Evolutionary conservation across 2,113 vertebrate genomes (phyloP).

Genomic region (Chloebia gouldiae): DNA sequence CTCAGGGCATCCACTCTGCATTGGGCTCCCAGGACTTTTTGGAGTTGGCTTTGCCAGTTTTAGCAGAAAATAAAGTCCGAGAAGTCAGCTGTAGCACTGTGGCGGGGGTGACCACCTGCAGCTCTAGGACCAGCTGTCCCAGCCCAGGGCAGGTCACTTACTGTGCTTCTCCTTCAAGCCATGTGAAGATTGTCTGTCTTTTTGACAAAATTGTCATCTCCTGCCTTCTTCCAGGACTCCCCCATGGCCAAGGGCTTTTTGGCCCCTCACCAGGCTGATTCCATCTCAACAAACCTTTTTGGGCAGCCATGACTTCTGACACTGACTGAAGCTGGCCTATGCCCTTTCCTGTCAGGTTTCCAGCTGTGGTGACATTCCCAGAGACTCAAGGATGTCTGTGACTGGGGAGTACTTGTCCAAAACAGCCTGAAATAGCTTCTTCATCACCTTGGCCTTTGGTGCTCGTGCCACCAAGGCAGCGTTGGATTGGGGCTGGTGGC

Average conservation of each 20-base stretch:
- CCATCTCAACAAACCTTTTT: background rate
- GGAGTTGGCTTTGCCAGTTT: background rate
- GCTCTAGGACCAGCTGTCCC: background rate
- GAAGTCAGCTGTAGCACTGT: background rate
- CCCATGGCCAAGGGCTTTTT: background rate
- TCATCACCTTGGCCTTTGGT: background rate
- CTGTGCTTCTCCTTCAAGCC: background rate
- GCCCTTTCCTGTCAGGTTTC: background rate
- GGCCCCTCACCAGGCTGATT: background rate
- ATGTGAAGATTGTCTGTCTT: background rate
- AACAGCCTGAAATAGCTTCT: background rate
- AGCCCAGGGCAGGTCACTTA: background rate
- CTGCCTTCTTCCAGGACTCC: background rate
- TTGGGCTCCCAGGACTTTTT: background rate
- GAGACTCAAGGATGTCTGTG: background rate
- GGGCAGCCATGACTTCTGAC: background rate
- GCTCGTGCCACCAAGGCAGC: background rate
- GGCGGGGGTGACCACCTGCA: background rate
- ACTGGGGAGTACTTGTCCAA: background rate
- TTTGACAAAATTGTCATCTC: background rate
- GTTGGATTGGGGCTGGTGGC: background rate
- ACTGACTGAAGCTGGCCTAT: background rate
- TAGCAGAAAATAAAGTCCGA: background rate
- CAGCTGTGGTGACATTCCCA: background rate
- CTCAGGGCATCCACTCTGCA: accelerated